Conservation (phyloP, 2,888 invertebrate genomes). For the Rhyacophila evoluta region DNA sequence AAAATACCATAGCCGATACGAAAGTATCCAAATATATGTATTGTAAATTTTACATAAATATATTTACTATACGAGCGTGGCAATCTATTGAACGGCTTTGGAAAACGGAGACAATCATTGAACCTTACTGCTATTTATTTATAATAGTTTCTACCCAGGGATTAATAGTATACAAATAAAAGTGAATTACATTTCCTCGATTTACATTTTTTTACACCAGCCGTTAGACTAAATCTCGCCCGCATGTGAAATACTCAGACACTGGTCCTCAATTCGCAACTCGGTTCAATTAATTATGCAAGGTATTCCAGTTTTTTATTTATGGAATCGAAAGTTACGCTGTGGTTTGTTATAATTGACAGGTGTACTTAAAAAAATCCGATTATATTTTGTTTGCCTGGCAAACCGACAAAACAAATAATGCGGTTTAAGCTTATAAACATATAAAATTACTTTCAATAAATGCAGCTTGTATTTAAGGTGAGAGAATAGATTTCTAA, state of each 20-base stretch:
- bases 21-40: too few relatives aligned
- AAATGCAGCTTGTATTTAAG: not conserved
- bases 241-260: not conserved
- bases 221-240: not conserved
- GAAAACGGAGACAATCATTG: too few relatives aligned
- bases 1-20: too few relatives aligned
- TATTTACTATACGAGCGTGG: too few relatives aligned
- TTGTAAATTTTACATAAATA: too few relatives aligned
- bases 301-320: conserved; percentile 6
- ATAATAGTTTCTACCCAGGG: too few relatives aligned
- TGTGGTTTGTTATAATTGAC: not conserved
- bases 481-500: not conserved
- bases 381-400: not conserved
- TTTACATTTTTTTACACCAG: not conserved
- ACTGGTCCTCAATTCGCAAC: conserved; percentile 12
- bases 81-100: too few relatives aligned
- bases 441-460: not conserved
- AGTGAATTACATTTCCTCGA: too few relatives aligned
- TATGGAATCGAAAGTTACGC: not conserved
- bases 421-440: conserved; percentile 1
- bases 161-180: too few relatives aligned
- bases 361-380: not conserved
- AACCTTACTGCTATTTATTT: too few relatives aligned
- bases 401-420: not conserved
- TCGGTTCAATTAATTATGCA: not conserved